These are phyloP conservation scores for Neolamprologus kungweensis DNA, from an alignment of 2,113 vertebrate genomes.

Conservation along the genomic window DNA sequence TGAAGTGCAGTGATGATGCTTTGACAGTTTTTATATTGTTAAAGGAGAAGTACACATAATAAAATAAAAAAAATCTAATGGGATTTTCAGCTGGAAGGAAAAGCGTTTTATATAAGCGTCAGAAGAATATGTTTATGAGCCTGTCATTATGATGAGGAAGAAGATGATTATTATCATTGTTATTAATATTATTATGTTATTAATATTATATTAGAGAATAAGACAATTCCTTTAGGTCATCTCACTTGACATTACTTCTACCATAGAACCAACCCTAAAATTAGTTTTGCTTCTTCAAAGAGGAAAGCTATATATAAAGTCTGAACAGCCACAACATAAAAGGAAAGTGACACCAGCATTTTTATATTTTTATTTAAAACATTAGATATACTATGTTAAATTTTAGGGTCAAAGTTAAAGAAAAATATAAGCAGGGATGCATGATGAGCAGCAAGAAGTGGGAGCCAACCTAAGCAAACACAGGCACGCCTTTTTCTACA, in stretches of 20 bases:
- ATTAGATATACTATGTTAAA: background rate
- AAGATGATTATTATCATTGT: background rate
- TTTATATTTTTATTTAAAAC: background rate
- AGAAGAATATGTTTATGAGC: background rate
- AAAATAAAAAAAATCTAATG: background rate
- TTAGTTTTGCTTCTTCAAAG: background rate
- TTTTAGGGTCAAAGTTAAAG: background rate
- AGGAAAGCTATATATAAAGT: background rate
- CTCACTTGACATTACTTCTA: background rate
- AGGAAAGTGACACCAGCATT: background rate
- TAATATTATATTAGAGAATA: background rate
- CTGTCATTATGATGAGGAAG: background rate
- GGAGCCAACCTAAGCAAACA: background rate
- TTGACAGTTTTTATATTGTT: background rate
- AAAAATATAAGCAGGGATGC: background rate
- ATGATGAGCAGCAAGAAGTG: background rate
- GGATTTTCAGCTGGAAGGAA: background rate
- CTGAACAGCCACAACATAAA: background rate
- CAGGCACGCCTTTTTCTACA: background rate
- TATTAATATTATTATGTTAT: background rate
- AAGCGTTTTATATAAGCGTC: background rate
- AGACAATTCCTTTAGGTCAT: background rate
- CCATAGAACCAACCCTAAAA: background rate
- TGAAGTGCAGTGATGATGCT: background rate
- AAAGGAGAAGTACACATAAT: background rate